Base-by-base conservation (phyloP, 2,113 vertebrate genomes). In the Neogobius melanostomus region DNA sequence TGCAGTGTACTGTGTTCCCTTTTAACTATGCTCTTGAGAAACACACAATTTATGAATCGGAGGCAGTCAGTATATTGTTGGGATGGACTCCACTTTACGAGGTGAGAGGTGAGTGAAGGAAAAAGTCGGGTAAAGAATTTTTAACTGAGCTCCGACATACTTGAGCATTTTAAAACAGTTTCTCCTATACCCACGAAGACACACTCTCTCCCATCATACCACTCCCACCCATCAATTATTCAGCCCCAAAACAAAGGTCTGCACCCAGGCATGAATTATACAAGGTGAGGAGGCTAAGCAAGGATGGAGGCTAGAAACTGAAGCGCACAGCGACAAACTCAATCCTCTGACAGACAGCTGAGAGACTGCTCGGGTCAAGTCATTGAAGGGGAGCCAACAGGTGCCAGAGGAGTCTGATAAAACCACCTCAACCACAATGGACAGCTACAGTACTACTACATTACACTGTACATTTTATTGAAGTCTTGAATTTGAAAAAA, bases 201-300 rank as follows among this genome's bases (percentile, higher is more conserved):
- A 36, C 73, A 64, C 63, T 80, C 77, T 77, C 67, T 46, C 54
- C 74, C 72, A 63, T 81, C 71, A 57, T 72, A 66, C 87, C 86
- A 85, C 80, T 66, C 85, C 85, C 84, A 70, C 78, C 5, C 48
- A 88, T 90, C 77, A 89, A 90, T 90, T 89, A 91, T 91, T 88
- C 83, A 91, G 77, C 68, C 67, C 70, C 76, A 88, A 90, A 91
- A 89, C 85, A 92, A 88, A 87, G 82, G 87, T 90, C 78, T 85
- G 82, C 79, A 66, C 77, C 69, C 70, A 67, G 66, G 66, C 85
- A 90, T 90, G 77, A 92, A 90, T 90, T 90, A 92, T 90, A 82
- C 80, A 92, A 73, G 76, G 66, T 72, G 77, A 86, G 73, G 80
- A 85, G 78, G 78, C 76, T 83, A 71, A 60, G 74, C 79, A 83